A percentile compares a stretch with the other conserved stretches of the same genome.
Evolutionary conservation across 92 coral and sea anemone genomes (phyloP).

Genomic region (Porites cylindrica): DNA sequence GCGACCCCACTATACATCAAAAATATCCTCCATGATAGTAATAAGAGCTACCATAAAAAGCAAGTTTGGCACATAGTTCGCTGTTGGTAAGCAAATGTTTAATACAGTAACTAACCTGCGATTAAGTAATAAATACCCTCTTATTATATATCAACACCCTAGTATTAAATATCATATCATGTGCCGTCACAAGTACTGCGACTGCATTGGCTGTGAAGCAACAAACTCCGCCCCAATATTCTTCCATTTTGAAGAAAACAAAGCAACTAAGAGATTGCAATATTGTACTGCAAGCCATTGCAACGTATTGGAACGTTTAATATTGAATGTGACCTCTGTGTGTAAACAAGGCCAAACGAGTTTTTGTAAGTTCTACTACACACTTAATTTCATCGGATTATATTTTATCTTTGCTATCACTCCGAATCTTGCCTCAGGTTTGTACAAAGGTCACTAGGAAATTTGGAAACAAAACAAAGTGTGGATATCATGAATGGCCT

Average conservation of each 20-base stretch:
- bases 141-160: too few relatives aligned
- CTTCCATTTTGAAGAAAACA: background rate
- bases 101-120: background rate
- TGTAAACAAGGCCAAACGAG: conserved; percentile 20
- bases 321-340: background rate
- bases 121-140: background rate
- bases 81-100: background rate
- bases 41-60: too few relatives aligned
- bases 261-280: background rate
- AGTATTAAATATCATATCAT: background rate
- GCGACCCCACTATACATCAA: too few relatives aligned
- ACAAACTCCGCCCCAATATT: conserved; percentile 32
- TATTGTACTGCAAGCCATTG: background rate
- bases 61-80: background rate
- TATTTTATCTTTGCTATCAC: background rate
- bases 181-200: background rate
- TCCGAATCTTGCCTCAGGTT: background rate
- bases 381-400: conserved; percentile 12
- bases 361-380: background rate
- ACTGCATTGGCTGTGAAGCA: conserved; percentile 4
- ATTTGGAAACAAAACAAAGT: background rate
- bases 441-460: background rate
- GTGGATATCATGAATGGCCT: background rate
- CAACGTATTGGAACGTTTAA: background rate
- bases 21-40: too few relatives aligned